Percentiles rank a stretch among this genome's conserved stretches.
Evolutionary conservation across 2,113 vertebrate genomes (phyloP).

Genomic region (Illadopsis cleaveri): DNA sequence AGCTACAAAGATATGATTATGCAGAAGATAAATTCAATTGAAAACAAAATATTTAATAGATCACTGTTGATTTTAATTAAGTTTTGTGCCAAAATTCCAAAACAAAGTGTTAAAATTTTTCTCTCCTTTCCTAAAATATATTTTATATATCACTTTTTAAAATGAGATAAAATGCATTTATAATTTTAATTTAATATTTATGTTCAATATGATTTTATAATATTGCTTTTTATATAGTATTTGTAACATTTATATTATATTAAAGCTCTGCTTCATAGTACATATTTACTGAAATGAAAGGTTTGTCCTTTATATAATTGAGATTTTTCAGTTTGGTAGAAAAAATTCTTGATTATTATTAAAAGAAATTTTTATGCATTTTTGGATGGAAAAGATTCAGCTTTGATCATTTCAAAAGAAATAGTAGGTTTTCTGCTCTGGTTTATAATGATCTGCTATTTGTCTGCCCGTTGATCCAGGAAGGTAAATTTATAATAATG

Average conservation of each 20-base stretch:
- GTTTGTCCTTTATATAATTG: not conserved
- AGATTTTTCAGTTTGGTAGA: not conserved
- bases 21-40: not conserved
- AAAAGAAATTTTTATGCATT: not conserved
- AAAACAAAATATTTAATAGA: not conserved
- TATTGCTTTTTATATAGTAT: not conserved
- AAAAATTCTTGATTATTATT: not conserved
- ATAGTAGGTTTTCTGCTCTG: not conserved
- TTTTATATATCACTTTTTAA: not conserved
- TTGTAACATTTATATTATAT: not conserved
- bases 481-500: not conserved
- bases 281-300: not conserved
- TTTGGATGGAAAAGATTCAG: not conserved
- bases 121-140: not conserved
- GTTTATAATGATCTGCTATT: not conserved
- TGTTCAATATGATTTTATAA: not conserved
- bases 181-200: not conserved
- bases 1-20: not conserved
- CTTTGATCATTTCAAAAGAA: not conserved
- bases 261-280: not conserved
- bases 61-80: not conserved
- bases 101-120: not conserved
- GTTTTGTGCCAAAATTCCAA: not conserved
- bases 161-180: not conserved
- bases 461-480: not conserved